These are phyloP conservation scores for Xestoiulus laeticollis DNA, from an alignment of 2,888 invertebrate genomes.

Conservation along the genomic window DNA sequence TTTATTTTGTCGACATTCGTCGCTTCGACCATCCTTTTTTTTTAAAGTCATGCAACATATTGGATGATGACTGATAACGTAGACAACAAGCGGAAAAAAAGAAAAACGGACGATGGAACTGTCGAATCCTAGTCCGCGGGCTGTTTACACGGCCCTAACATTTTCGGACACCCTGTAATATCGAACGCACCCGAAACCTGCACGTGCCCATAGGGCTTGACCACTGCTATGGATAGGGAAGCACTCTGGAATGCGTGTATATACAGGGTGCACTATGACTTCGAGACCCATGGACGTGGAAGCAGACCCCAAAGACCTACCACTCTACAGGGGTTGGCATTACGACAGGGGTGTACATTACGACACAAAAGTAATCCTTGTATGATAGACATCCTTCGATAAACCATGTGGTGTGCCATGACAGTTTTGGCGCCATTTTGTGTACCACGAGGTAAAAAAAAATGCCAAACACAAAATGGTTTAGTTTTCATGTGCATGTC, in stretches of 20 bases:
- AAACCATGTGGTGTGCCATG: too few species aligned
- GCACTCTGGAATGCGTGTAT: background rate
- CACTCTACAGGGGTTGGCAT: too few species aligned
- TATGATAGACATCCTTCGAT: too few species aligned
- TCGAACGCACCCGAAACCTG: background rate
- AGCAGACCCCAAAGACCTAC: too few species aligned
- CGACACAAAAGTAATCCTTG: too few species aligned
- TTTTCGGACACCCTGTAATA: background rate
- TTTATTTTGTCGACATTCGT: constrained; percentile 5
- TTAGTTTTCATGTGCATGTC: background rate
- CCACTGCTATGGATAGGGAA: background rate
- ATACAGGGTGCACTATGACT: background rate
- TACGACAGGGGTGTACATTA: too few species aligned
- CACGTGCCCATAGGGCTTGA: background rate
- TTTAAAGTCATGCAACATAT: constrained; percentile 20
- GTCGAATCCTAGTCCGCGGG: too few species aligned
- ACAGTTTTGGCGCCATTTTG: too few species aligned
- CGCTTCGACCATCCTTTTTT: background rate
- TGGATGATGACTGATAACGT: constrained; percentile 14
- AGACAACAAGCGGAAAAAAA: background rate
- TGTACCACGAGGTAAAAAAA: too few species aligned
- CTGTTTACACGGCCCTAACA: background rate
- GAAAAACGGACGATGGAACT: background rate
- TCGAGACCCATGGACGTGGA: too few species aligned
- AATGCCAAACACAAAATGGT: too few species aligned